Evolutionary conservation across 2,888 invertebrate species (phyloP), one percentile per base, ranked within the genome.

Genomic region (Tetranychus truncatus): DNA sequence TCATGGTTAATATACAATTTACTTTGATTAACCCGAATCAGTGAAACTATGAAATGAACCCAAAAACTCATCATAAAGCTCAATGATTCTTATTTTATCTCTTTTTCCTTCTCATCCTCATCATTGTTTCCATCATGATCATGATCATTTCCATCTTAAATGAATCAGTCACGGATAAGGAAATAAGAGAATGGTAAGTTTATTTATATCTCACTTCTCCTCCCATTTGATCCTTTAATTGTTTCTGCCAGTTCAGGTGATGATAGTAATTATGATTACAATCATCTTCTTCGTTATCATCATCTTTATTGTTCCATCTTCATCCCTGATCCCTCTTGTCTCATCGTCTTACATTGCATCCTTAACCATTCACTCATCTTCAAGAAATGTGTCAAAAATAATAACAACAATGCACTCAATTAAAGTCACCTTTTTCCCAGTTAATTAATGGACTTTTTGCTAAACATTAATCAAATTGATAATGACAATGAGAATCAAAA

Each of bases 161-260:
- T 15, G 15, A 55, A 15, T 21, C 74, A 78, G 78, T 78, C 76
- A 76, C 78, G 24, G 78, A 78, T 76, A 78, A 78, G 75, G 78
- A 78, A 77, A 77, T 78, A 24, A 76, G 78, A 18, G 77, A 78
- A 75, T 78, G 78, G 78, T 78, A 71, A 76, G 78, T 76, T 55
- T 55, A 55, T 15, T 55, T 15, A 55, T 55, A 15, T 55, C 55
- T 55, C 55, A 15, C 9, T 55, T 9, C 7, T 15, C 15, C 55
- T 55, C 15, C 15, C 15, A 55, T 55, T 9, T 55, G 55, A 55
- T 55, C 55, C 55, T 55, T 55, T 55, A 55, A 55, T 55, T 55
- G 55, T 55, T 55, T 15, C 55, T 15, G 15, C 15, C 55, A 15
- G 15, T 15, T 55, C 9, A 15, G 15, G 55, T 15, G 55, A 55